Evolutionary conservation across 2,888 invertebrate species (phyloP).

Genomic region (Lasioglossum figueresi): DNA sequence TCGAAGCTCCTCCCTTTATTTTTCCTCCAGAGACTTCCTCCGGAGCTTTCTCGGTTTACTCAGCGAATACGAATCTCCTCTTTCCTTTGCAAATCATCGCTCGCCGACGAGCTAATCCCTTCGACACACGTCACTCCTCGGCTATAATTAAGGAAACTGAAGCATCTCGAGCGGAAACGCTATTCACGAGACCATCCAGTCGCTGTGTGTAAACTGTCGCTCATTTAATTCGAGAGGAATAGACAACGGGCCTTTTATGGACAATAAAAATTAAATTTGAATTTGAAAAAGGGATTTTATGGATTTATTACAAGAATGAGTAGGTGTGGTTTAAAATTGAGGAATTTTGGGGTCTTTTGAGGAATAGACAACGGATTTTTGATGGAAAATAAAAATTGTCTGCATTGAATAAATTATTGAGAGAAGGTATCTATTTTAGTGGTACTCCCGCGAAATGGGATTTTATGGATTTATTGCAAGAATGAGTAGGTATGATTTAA

Average conservation of each 20-base stretch:
- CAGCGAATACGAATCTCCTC: slow-evolving; percentile 21
- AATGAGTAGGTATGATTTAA: no score
- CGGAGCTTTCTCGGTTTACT: not conserved
- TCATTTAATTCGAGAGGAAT: not conserved
- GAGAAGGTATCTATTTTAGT: no score
- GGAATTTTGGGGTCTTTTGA: no score
- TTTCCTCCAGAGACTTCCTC: slow-evolving; percentile 21
- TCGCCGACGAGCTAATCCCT: not conserved
- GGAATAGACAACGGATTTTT: no score
- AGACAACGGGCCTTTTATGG: not conserved
- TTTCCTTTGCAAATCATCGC: slow-evolving; percentile 5
- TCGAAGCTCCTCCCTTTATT: not conserved
- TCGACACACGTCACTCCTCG: not conserved
- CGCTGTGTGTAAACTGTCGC: not conserved
- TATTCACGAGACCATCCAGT: not conserved
- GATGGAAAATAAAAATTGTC: no score
- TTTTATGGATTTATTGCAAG: no score
- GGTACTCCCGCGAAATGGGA: no score
- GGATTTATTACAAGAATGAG: no score
- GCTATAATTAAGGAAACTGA: not conserved
- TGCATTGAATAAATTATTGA: no score
- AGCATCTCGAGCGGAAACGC: not conserved
- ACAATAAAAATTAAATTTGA: no score
- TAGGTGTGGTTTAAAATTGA: no score
- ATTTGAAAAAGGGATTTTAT: no score